Evolutionary conservation across 2,113 vertebrate species (phyloP), one percentile per base, ranked within the genome.

Genomic region (Suncus etruscus): DNA sequence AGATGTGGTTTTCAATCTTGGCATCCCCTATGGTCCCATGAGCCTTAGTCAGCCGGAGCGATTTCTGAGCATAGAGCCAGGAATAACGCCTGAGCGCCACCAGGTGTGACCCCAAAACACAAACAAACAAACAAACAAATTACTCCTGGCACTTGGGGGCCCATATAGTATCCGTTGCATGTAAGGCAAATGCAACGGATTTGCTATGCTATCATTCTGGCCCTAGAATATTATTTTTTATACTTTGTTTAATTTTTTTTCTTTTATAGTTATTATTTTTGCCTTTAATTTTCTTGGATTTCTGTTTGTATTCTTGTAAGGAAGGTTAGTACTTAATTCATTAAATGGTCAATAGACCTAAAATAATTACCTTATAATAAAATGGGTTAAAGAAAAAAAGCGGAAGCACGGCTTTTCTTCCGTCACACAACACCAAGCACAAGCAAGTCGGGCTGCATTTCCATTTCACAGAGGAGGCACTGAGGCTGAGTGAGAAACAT

Each of bases 331-430:
- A 80, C 15, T 81, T 61, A 65, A 15, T 81, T 68, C 15, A 58
- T 66, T 8, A 66, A 29, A 11, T 29, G 6, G 27, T 66, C 65
- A 29, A 66, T 65, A 65, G 16, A 22, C 20, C 1, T 8, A 86
- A 66, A 77, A 91, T 39, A 39, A 39, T 11, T 68, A 63, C 51
- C 72, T 94, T 77, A 31, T 91, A 82, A 65, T 76, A n/a, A 88
- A 72, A 58, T 48, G 22, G 0, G 0, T 78, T 85, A 20, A 83
- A 69, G 84, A 65, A 61, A 51, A 65, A 51, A 70, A 74, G 69
- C 32, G 76, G 45, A 83, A 3, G 9, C 15, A 87, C 5, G 11
- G n/a, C 3, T 5, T 61, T 0, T 54, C 61, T 31, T 75, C 0
- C 32, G 66, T 83, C 24, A 58, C 31, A 25, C 58, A 29, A 32